Percentiles rank a stretch among this genome's conserved stretches.
phyloP scores from a whole-genome alignment of 2,113 vertebrate species.

The Colossoma macropomum region DNA sequence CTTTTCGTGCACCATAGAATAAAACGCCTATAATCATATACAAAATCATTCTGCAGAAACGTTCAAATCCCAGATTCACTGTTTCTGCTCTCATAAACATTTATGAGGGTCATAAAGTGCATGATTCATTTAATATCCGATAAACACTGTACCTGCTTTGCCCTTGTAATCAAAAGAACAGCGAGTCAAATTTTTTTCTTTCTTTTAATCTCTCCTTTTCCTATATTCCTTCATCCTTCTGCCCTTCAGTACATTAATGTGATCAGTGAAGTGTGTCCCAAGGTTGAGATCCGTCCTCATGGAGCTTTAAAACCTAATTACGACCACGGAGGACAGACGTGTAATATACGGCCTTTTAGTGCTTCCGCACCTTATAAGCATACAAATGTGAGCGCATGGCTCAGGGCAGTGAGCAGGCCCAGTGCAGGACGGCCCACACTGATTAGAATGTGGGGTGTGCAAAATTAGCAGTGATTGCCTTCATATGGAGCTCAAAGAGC shows the following conservation, averaged over 20 bases:
- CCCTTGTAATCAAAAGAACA: constrained; percentile 2
- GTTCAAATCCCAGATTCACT: not conserved
- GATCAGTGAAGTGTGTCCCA: constrained; percentile 13
- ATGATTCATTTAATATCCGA: constrained; percentile 20
- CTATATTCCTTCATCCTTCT: constrained; percentile 8
- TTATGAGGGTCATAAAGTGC: constrained; percentile 9
- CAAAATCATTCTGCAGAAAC: constrained; percentile 9
- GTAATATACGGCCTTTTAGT: constrained; percentile 10
- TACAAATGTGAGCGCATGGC: not conserved
- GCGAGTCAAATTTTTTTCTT: constrained; percentile 1
- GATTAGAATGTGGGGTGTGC: not conserved
- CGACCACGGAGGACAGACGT: not conserved
- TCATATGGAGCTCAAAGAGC: constrained; percentile 21
- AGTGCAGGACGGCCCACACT: not conserved
- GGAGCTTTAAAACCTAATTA: constrained; percentile 14
- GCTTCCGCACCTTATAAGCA: not conserved
- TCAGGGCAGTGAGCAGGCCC: not conserved
- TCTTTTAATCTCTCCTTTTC: not conserved
- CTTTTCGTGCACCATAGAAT: not conserved
- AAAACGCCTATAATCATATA: constrained; percentile 16
- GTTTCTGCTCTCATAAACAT: constrained; percentile 25
- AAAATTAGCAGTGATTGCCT: constrained; percentile 5
- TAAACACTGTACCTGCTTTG: constrained; percentile 1
- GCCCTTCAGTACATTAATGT: not conserved
- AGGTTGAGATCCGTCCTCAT: not conserved